Conservation (phyloP, 2,113 vertebrate genomes). For the Geothlypis trichas region DNA sequence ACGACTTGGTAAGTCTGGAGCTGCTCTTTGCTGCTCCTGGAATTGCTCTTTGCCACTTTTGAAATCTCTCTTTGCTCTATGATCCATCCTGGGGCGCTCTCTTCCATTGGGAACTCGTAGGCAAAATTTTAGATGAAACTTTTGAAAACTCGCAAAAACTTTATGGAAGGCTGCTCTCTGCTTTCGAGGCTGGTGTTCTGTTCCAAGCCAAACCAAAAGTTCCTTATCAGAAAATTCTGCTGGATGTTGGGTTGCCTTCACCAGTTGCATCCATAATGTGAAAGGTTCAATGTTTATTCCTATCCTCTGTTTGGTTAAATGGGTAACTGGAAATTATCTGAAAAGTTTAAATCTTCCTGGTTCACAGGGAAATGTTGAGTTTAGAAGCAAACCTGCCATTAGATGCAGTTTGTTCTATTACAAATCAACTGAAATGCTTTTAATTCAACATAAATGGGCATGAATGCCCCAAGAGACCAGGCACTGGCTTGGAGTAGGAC, state of each 20-base stretch:
- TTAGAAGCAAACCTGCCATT: neutral
- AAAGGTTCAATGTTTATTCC: neutral
- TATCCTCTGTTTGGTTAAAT: neutral
- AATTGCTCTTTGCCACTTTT: neutral
- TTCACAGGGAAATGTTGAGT: neutral
- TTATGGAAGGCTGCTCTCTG: neutral
- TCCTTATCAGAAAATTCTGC: neutral
- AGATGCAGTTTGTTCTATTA: neutral
- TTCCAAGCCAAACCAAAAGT: neutral
- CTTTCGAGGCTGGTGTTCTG: accelerated
- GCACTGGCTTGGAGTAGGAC: neutral
- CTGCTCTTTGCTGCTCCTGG: neutral
- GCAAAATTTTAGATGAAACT: neutral
- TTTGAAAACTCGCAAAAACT: neutral
- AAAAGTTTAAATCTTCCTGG: neutral
- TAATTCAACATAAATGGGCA: neutral
- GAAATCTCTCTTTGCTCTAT: neutral
- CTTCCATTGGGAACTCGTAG: neutral
- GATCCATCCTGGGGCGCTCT: neutral
- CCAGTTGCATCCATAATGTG: neutral
- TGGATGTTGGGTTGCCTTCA: neutral
- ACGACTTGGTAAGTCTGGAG: neutral
- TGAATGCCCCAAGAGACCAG: neutral
- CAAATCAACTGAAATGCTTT: neutral
- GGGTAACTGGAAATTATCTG: neutral